phyloP scores from a whole-genome alignment of 1,140 invertebrate species.

The Arctopsyche grandis region DNA sequence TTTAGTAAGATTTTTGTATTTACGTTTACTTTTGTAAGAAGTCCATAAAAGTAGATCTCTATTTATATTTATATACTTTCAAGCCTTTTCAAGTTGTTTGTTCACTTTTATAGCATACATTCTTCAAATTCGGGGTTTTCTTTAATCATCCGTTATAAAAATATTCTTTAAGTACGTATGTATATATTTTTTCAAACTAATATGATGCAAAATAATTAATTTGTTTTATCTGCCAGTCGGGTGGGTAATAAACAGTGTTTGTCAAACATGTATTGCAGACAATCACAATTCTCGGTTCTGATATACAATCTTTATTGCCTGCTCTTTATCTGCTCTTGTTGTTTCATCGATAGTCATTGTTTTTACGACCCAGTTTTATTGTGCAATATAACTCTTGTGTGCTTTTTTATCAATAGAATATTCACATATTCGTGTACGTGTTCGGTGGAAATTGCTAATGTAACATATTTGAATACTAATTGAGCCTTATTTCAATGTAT shows the following conservation, averaged over 20 bases:
- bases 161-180: background rate
- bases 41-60: no score
- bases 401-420: constrained; percentile 8
- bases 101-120: no score
- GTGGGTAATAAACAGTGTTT: constrained; percentile 16
- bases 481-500: background rate
- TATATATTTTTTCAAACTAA: background rate
- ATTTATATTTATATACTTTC: no score
- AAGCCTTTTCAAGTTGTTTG: no score
- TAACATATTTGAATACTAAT: background rate
- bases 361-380: constrained; percentile 29
- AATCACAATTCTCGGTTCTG: constrained; percentile 35
- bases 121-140: no score
- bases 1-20: background rate
- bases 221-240: constrained; percentile 18
- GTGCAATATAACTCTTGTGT: constrained; percentile 21
- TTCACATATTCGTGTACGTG: background rate
- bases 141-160: no score
- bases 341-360: constrained; percentile 32
- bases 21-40: no score
- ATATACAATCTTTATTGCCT: constrained; percentile 38
- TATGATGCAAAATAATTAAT: background rate
- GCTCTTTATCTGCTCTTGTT: constrained; percentile 33
- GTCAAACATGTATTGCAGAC: constrained; percentile 33
- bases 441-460: background rate